Base-by-base conservation (phyloP, 2,888 invertebrate genomes). In the Drosophila basisetae region DNA sequence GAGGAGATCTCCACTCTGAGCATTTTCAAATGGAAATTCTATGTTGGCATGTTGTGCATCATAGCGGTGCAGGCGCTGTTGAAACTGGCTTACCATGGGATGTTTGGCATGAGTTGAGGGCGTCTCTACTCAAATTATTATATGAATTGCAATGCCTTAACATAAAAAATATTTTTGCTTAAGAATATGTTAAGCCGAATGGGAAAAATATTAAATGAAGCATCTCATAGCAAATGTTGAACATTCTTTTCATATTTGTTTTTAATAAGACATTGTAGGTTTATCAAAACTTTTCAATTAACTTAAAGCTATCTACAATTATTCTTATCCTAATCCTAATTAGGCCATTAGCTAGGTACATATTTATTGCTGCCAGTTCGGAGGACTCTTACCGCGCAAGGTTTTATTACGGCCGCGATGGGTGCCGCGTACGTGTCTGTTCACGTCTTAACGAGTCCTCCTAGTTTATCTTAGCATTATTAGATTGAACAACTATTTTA, bases 1-100 rank as follows among this genome's bases (percentile, higher is more conserved):
- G 41, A 35, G 4, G 35, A 54, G 0, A 47, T 30, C 33, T 61
- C 55, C 1, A 13, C 54, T 0, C 3, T 67, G 7, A 53, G 76
- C 7, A 31, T 43, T n/a, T 53, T 71, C 22, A 71, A 80, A 10
- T 80, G 80, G 81, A 76, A 58, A 28, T 28, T 80, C 9, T 78
- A 71, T 35, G 18, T 80, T 11, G 55, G 81, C 37, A 65, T 76
- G 71, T 18, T 80, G 22, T 76, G 76, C 25, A 64, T 80, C 25
- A n/a, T 78, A 6, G 41, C 76, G 3, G 28, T 68, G 22, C 81
- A 78, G 54, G 43, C 80, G 10, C 30, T 78, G 30, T 3, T 78
- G 5, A 69, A 64, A 31, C 18, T 69, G 10, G 47, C 80, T 16
- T 43, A 56, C 33, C 54, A 62, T 6, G 54, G 59, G 43, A 11